Evolutionary conservation across 2,113 vertebrate genomes (phyloP), one percentile per base, ranked within the genome.

Genomic region (Rynchops niger): DNA sequence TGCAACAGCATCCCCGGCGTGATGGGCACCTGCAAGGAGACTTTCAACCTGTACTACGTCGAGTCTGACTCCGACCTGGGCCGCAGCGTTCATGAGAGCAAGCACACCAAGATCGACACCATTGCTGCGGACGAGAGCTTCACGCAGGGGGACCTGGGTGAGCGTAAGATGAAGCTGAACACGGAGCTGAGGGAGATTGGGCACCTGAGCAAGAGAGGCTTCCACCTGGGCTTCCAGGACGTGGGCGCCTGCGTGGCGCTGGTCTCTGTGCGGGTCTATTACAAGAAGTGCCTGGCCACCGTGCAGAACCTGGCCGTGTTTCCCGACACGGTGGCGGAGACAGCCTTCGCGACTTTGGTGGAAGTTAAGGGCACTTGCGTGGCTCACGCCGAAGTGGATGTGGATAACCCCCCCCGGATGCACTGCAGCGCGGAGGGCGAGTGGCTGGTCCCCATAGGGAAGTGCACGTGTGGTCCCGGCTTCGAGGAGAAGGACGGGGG

Each of bases 91-190:
- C 96, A 66, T 0, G 98, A 99, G 96, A 98, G 97, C 93, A 98
- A 98, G 83, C 99, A 99, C 97, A 98, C 97, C 96, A 99, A 99
- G 95, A 99, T 99, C 0, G 99, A 99, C 98, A 99, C 99, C 59
- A 99, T 99, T 1, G 99, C 99, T 0, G 99, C 99, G 0, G 99
- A 99, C 1, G 99, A 99, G 98, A 99, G 99, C 97, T 99, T 99
- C 98, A 99, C 99, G 0, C 99, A 99, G 98, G 99, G 99, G 1
- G 99, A 99, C 97, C 98, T 99, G 70, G 99, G 99, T 1, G 99
- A 99, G 95, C 98, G 99, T 18, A 99, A 99, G 98, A 99, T 99
- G 99, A 99, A 99, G 96, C 98, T 99, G 45, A 99, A 99, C 98
- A 99, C 99, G 0, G 99, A 99, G 96, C 99, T 99, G 94, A 98